Evolutionary conservation across 1,140 invertebrate genomes (phyloP).

Genomic region (Nephila pilipes): DNA sequence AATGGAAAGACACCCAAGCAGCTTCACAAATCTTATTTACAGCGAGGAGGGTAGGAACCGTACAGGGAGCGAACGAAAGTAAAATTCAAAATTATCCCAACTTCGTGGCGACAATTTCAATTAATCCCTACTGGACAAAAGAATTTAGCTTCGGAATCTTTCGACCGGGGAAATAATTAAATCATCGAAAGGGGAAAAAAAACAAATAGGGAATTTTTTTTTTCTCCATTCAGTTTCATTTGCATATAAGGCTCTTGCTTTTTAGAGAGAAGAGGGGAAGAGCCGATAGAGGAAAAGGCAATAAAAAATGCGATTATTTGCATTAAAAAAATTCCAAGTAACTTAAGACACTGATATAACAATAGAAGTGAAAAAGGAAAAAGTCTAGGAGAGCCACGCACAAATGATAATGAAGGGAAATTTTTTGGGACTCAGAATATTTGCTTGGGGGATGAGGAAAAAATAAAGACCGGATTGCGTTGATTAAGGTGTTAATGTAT

Average conservation of each 20-base stretch:
- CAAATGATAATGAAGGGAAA: constrained; percentile 68
- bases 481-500: constrained; percentile 75
- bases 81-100: constrained; percentile 67
- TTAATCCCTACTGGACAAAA: constrained; percentile 67
- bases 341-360: constrained; percentile 74
- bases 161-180: constrained; percentile 69
- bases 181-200: constrained; percentile 57
- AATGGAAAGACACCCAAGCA: constrained; percentile 31
- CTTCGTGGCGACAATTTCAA: constrained; percentile 70
- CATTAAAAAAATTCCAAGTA: constrained; percentile 68
- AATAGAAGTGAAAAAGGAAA: constrained; percentile 64
- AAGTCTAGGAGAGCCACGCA: constrained; percentile 16
- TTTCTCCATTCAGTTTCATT: constrained; percentile 51
- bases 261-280: neutral
- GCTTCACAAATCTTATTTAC: constrained; percentile 57
- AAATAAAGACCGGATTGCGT: constrained; percentile 56
- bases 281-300: neutral
- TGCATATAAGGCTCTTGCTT: constrained; percentile 67
- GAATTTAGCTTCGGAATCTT: constrained; percentile 62
- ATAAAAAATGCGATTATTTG: constrained; percentile 63
- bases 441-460: constrained; percentile 8
- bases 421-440: constrained; percentile 57
- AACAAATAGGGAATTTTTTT: constrained; percentile 1
- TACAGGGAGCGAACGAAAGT: constrained; percentile 5
- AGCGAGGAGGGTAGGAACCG: neutral